Evolutionary conservation across 2,888 invertebrate genomes (phyloP).

Genomic region (Erebia ligea): DNA sequence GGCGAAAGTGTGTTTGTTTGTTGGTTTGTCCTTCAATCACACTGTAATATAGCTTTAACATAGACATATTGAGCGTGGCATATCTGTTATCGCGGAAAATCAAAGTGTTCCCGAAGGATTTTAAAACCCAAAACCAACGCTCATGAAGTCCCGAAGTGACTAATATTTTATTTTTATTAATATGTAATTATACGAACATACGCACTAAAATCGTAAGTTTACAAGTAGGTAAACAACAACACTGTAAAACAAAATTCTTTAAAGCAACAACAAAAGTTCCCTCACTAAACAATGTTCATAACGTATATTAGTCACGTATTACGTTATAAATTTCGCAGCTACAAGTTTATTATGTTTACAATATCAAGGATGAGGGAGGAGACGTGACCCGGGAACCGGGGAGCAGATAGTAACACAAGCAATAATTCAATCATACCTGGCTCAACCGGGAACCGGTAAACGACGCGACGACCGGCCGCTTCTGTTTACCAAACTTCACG

Average conservation of each 20-base stretch:
- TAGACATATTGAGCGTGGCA: no score
- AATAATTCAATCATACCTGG: slow-evolving; percentile 79
- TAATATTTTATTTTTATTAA: no score
- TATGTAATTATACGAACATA: not conserved
- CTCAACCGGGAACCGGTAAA: slow-evolving; percentile 53
- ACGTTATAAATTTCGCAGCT: slow-evolving; percentile 39
- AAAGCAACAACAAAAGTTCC: slow-evolving; percentile 14
- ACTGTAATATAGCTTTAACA: no score
- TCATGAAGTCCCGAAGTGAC: no score
- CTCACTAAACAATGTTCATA: slow-evolving; percentile 21
- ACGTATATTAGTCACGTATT: slow-evolving; percentile 37
- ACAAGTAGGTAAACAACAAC: slow-evolving; percentile 4
- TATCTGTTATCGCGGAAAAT: no score
- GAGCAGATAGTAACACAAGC: slow-evolving; percentile 61
- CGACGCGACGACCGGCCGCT: slow-evolving; percentile 47
- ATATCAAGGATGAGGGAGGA: slow-evolving; percentile 50
- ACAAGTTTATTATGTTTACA: slow-evolving; percentile 46
- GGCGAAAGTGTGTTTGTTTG: no score
- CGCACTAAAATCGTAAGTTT: not conserved
- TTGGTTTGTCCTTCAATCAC: no score
- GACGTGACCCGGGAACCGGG: slow-evolving; percentile 62
- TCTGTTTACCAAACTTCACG: slow-evolving; percentile 72
- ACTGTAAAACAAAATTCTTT: slow-evolving; percentile 3
- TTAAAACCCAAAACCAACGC: no score
- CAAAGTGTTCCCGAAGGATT: no score